Base-by-base conservation (phyloP, 2,797 vertebrate genomes). In the Amazonetta brasiliensis region DNA sequence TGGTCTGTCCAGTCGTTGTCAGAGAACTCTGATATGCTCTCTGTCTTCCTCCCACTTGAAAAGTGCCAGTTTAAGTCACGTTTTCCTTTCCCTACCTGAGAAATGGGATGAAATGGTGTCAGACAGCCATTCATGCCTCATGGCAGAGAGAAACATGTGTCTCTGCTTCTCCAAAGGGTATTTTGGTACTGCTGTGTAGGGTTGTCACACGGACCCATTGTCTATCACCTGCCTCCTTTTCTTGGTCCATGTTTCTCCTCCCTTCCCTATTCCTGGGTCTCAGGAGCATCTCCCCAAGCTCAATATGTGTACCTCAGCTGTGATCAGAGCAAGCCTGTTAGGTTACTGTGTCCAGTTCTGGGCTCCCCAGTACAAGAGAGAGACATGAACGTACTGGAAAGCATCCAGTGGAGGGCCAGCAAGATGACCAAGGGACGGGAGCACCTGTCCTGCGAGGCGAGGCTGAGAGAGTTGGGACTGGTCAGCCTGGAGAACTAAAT, bases 371-470 rank as follows among this genome's bases (percentile, higher is more conserved):
- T 39, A 62, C 11, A 19, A 43, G 39, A 13, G 37, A 64, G 62
- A 64, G 62, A 21, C 28, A 5, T 43, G 62, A 28, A 31, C 28
- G 7, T 2, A 31, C 28, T 63, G 39, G 39, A 31, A 64, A 43
- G 62, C 28, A 16, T 28, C 9, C 43, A 21, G 4, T 30, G 21
- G 28, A 64, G 98, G 98, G 98, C 98, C 96, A 17, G 6, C 97
- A 97, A 96, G 97, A 97, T 97, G 97, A 97, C 98, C 98, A 98
- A 98, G 98, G 97, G 97, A 87, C 91, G 35, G 26, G 56, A 43
- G 62, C 12, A 63, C 21, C 18, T 63, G 37, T 63, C 37, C 62
- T 64, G 3, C 4, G 3, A 30, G 37, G 37, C 5, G 37, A 64
- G 39, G 62, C 28, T 64, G 62, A 64, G 39, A 21, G 37, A 64